These are phyloP conservation scores for Ellobium chinense DNA, from an alignment of 2,888 invertebrate species.

Conservation along the genomic window DNA sequence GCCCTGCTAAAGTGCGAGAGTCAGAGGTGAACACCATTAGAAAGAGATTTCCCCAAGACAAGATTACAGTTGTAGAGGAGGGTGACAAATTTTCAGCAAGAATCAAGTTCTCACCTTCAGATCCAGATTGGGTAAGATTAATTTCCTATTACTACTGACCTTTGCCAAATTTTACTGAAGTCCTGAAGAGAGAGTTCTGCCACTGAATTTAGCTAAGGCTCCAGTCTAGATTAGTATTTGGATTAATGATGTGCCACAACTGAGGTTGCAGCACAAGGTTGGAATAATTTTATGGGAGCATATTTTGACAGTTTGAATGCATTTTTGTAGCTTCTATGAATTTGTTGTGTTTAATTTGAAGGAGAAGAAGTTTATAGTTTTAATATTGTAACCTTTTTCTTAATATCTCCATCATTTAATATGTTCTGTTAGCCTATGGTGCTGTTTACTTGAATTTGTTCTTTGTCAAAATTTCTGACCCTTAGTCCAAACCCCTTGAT, in stretches of 20 bases:
- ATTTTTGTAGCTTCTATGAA: too few species aligned
- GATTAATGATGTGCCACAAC: too few species aligned
- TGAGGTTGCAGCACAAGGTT: too few species aligned
- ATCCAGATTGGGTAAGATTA: slow-evolving; percentile 76
- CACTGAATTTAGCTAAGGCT: too few species aligned
- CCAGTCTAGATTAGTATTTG: too few species aligned
- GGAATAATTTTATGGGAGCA: not conserved
- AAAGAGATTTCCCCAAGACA: slow-evolving; percentile 67
- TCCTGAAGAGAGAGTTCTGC: not conserved
- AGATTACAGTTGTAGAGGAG: slow-evolving; percentile 56
- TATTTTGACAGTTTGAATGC: not conserved
- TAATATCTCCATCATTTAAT: too few species aligned
- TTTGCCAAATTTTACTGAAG: not conserved
- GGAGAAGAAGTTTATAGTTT: too few species aligned
- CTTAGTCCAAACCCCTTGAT: too few species aligned
- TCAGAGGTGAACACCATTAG: slow-evolving; percentile 69
- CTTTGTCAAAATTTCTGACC: not conserved
- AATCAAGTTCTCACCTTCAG: slow-evolving; percentile 67
- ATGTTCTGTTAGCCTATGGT: too few species aligned
- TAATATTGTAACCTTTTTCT: too few species aligned
- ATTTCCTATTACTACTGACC: not conserved
- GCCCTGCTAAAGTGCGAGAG: slow-evolving; percentile 57
- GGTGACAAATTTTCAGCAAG: slow-evolving; percentile 50
- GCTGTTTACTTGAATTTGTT: too few species aligned
- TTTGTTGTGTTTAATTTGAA: too few species aligned